phyloP scores from a whole-genome alignment of 1,140 invertebrate genomes.

The Samia ricini region DNA sequence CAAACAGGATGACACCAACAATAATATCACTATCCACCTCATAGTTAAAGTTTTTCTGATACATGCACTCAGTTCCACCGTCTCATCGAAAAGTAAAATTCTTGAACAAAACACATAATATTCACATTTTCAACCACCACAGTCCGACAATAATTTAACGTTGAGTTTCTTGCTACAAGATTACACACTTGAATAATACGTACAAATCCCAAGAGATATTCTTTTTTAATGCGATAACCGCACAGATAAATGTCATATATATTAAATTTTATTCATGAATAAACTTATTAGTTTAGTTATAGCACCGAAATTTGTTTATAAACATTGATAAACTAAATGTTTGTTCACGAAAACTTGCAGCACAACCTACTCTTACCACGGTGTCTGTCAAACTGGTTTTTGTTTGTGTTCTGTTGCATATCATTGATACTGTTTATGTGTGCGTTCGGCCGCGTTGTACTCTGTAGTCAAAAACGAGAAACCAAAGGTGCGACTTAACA shows the following conservation, averaged over 20 bases:
- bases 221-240: constrained; percentile 20
- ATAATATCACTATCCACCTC: constrained; percentile 54
- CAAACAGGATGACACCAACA: constrained; percentile 59
- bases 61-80: constrained; percentile 22
- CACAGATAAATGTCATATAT: constrained; percentile 23
- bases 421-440: constrained; percentile 8
- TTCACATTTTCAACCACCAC: constrained; percentile 73
- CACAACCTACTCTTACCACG: constrained; percentile 36
- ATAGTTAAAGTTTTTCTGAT: constrained; percentile 40
- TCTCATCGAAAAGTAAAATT: constrained; percentile 38
- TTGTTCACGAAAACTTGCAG: constrained; percentile 34
- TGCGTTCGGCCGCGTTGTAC: no score
- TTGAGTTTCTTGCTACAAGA: constrained; percentile 57
- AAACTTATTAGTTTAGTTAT: constrained; percentile 24
- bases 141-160: constrained; percentile 50
- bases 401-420: constrained; percentile 17
- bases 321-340: constrained; percentile 64
- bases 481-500: neutral
- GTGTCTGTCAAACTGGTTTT: constrained; percentile 55
- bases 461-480: no score
- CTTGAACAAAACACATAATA: constrained; percentile 53
- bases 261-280: constrained; percentile 45
- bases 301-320: constrained; percentile 51
- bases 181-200: constrained; percentile 69
- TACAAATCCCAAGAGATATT: constrained; percentile 52